Evolutionary conservation across 2,797 vertebrate species (phyloP), one percentile per base, ranked within the genome.

Genomic region (Astyanax mexicanus): DNA sequence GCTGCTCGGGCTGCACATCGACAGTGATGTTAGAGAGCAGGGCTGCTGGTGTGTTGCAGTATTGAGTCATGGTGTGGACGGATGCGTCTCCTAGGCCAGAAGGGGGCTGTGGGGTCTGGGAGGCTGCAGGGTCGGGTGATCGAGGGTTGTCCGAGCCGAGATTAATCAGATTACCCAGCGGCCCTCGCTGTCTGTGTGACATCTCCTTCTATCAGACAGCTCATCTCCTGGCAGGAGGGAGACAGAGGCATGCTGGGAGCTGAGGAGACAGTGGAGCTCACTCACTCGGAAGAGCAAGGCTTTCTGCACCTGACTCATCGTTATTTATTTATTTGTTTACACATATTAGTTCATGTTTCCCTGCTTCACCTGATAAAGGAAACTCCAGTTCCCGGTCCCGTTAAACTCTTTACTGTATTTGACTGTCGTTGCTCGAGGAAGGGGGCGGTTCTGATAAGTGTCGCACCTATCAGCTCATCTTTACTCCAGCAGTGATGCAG

Each of bases 91-190:
- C 44, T 37, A 51, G 54, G 49, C 21, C 8, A 21, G 21, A 44
- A 64, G 69, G 65, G 58, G 64, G 52, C 11, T 70, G 49, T n/a
- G n/a, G n/a, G n/a, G n/a, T n/a, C n/a, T n/a, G 55, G 77, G 75
- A 67, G 72, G 40, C 23, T 25, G 51, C 23, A 32, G 32, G 57
- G 32, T 35, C 61, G 23, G 38, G 35, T 66, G 75, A 80, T 74
- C 79, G 80, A 76, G 72, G 84, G 80, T 84, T 86, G 85, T 80
- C 72, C 70, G 77, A 78, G 80, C 79, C 61, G 54, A 73, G 76
- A 88, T 90, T 87, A 89, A 86, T 90, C 87, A 85, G 82, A 86
- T 85, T 84, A 87, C 60, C 82, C 83, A 64, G 72, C 72, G 78
- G 68, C 57, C 80, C 67, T 78, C 79, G 60, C 54, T 72, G 69